Conservation (phyloP, 2,797 vertebrate species). For the Pitangus sulphuratus region DNA sequence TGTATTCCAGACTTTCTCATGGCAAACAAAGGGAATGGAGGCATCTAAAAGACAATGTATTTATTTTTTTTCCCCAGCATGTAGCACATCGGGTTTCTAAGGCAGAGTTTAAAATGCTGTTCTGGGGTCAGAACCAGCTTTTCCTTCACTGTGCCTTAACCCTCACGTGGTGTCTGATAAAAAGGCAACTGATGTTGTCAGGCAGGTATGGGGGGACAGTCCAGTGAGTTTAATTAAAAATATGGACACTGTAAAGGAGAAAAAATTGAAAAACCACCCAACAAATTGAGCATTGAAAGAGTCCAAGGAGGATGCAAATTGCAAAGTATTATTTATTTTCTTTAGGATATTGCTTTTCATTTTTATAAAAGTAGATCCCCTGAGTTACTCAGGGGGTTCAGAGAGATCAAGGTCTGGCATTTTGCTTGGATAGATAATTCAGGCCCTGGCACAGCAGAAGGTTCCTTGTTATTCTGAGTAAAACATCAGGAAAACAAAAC, state of each 20-base stretch:
- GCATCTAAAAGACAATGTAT: background rate
- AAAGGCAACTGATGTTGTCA: background rate
- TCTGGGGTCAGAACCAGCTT: background rate
- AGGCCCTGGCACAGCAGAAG: background rate
- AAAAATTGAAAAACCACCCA: background rate
- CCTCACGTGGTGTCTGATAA: fast-evolving
- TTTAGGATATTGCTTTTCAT: background rate
- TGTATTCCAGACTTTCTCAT: background rate
- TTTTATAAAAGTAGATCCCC: background rate
- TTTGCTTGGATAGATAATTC: background rate
- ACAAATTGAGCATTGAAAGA: background rate
- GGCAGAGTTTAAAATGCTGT: background rate
- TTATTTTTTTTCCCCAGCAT: fast-evolving
- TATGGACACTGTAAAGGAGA: background rate
- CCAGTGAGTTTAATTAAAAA: background rate
- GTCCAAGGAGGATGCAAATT: background rate
- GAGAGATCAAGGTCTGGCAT: background rate
- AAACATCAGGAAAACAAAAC: background rate
- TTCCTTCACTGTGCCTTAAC: background rate
- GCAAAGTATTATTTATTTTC: background rate
- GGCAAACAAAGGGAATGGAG: background rate
- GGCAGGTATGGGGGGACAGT: background rate
- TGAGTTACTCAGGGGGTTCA: background rate
- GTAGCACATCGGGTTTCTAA: background rate
- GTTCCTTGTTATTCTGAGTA: background rate